Percentiles rank a stretch among this genome's conserved stretches.
Evolutionary conservation across 2,888 invertebrate genomes (phyloP).

Genomic region (Acronicta alni): DNA sequence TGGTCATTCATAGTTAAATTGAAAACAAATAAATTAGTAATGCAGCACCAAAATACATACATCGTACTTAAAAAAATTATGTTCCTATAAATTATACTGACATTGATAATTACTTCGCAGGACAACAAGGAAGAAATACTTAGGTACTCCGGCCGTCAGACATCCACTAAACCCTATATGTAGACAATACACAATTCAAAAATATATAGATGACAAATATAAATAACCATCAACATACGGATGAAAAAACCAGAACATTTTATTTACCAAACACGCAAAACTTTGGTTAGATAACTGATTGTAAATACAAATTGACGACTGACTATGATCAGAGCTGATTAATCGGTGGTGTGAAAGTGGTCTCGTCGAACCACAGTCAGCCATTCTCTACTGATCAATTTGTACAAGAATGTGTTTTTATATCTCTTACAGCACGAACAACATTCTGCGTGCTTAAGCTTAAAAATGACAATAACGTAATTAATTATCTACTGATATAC

Average conservation of each 20-base stretch:
- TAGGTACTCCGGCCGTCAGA: conserved; percentile 24
- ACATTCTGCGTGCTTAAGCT: conserved; percentile 22
- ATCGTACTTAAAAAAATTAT: conserved; percentile 77
- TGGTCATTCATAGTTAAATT: conserved; percentile 79
- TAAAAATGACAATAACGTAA: conserved; percentile 34
- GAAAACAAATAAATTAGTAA: conserved; percentile 87
- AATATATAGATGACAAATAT: conserved; percentile 2
- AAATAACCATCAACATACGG: conserved; percentile 21
- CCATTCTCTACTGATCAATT: conserved; percentile 16
- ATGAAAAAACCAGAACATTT: conserved; percentile 12
- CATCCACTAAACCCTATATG: conserved; percentile 14
- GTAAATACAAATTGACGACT: conserved; percentile 18
- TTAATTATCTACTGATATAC: conserved; percentile 58
- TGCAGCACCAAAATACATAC: conserved; percentile 88
- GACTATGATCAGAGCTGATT: conserved; percentile 29
- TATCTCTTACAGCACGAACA: background rate
- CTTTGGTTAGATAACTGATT: conserved; percentile 5
- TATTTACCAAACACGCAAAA: conserved; percentile 24
- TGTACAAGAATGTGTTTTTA: conserved; percentile 1
- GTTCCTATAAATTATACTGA: conserved; percentile 67
- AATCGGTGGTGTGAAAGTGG: conserved; percentile 35
- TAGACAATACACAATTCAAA: conserved; percentile 2
- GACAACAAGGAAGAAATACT: conserved; percentile 18
- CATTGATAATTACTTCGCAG: conserved; percentile 42
- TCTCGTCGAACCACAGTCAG: conserved; percentile 34